These are phyloP conservation scores for Panagrolaimus sp. DNA, from an alignment of 1,140 invertebrate species.

Conservation along the genomic window DNA sequence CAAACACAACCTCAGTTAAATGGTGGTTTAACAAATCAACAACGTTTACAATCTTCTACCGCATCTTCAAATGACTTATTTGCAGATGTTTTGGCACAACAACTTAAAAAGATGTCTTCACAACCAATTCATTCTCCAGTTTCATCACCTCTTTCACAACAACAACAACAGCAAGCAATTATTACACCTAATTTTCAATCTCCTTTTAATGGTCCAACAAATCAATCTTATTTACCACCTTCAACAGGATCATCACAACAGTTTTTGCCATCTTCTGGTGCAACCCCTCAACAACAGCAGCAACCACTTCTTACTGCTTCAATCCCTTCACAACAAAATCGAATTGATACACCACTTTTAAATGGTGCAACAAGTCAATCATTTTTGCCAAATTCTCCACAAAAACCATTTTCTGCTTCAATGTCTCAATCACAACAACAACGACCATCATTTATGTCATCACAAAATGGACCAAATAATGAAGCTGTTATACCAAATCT, in stretches of 20 bases:
- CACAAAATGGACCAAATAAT: neutral
- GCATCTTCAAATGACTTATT: neutral
- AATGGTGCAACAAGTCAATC: neutral
- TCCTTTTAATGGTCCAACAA: neutral
- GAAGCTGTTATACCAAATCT: neutral
- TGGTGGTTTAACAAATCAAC: no score
- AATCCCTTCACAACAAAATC: neutral
- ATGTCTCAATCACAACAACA: neutral
- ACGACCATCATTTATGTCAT: neutral
- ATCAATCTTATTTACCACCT: neutral
- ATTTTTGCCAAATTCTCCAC: neutral
- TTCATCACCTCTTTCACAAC: neutral
- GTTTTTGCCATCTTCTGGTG: neutral
- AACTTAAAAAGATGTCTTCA: neutral
- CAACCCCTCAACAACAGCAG: neutral
- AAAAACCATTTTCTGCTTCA: neutral
- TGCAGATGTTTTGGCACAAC: neutral
- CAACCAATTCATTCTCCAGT: neutral
- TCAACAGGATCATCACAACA: neutral
- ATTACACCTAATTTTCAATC: neutral
- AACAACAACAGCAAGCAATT: neutral
- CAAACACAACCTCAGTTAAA: no score
- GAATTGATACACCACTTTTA: neutral
- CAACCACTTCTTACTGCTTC: neutral
- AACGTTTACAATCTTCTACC: no score